Evolutionary conservation across 2,888 invertebrate genomes (phyloP).

Genomic region (Caradrina clavipalpis): DNA sequence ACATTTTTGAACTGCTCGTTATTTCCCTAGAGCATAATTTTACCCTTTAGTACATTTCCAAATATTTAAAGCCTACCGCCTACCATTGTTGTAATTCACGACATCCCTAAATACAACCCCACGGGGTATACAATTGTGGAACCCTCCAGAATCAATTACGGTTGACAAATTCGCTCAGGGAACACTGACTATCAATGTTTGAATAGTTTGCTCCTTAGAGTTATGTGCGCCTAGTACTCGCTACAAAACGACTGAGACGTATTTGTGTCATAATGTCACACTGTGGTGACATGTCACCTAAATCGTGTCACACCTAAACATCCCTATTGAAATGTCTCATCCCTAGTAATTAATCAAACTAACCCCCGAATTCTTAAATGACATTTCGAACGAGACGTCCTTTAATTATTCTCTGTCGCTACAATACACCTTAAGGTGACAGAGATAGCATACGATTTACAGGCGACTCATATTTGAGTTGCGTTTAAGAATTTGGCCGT

Average conservation of each 20-base stretch:
- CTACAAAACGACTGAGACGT: not conserved
- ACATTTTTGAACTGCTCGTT: slow-evolving; percentile 3
- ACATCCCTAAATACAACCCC: slow-evolving; percentile 28
- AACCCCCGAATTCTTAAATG: no score
- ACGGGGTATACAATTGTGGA: slow-evolving; percentile 48
- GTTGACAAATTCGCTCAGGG: slow-evolving; percentile 46
- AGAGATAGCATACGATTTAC: no score
- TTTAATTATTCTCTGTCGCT: no score
- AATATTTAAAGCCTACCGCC: slow-evolving; percentile 19
- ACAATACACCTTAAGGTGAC: no score
- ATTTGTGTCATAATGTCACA: not conserved
- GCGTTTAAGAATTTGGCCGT: no score
- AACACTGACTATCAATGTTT: slow-evolving; percentile 49
- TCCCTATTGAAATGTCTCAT: slow-evolving; percentile 10
- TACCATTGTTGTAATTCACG: slow-evolving; percentile 26
- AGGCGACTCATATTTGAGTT: no score
- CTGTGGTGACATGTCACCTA: not conserved
- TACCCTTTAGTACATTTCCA: slow-evolving; percentile 12
- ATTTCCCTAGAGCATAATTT: slow-evolving; percentile 38
- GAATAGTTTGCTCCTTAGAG: slow-evolving; percentile 4
- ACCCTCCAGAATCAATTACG: slow-evolving; percentile 57
- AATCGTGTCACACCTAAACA: not conserved
- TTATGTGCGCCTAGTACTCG: slow-evolving; percentile 8
- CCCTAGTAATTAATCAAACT: slow-evolving; percentile 14
- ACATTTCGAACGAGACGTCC: no score